Base-by-base conservation (phyloP, 2,113 vertebrate species). In the Nettapus auritus region DNA sequence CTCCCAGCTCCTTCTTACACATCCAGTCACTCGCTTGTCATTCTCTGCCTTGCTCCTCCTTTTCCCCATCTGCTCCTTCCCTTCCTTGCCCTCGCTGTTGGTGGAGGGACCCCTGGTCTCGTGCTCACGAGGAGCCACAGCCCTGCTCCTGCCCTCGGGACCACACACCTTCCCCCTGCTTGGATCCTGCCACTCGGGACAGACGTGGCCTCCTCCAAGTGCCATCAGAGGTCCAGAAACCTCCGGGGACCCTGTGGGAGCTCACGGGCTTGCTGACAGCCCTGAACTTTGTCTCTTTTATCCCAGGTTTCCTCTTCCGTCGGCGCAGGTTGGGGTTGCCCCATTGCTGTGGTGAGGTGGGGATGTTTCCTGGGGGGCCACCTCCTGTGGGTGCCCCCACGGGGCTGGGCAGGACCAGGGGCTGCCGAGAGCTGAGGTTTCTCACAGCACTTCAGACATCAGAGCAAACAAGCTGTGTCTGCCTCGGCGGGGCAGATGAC, bases 41-140 rank as follows among this genome's bases (percentile, higher is more conserved):
- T 82, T 91, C 33, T 3, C 67, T 14, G 76, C 44, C 90, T 78
- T 33, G 34, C 88, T 93, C 94, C 94, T 96, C 91, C 95, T 93
- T 95, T 91, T 36, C 91, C 29, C 94, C 87, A 85, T 91, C 93
- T 95, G 93, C 78, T 90, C 34, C 62, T 91, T 91, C 85, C 70
- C 50, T 52, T 63, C 48, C 48, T 92, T 63, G 34, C 64, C 42
- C 60, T 84, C 23, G 36, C 63, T 53, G 17, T 69, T 74, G 63
- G 25, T 46, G 36, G 64, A 46, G 57, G 62, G 64, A 14, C 23
- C 17, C 42, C 16, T n/a, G 38, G 33, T 8, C 68, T 50, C 1
- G 2, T 44, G 40, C 48, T 42, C 19, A 26, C 33, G 17, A 16
- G 3, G 48, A 26, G 50, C 36, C 36, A 9, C 50, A 26, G 48